Evolutionary conservation across 2,888 invertebrate genomes (phyloP).

Genomic region (Tetranychus piercei): DNA sequence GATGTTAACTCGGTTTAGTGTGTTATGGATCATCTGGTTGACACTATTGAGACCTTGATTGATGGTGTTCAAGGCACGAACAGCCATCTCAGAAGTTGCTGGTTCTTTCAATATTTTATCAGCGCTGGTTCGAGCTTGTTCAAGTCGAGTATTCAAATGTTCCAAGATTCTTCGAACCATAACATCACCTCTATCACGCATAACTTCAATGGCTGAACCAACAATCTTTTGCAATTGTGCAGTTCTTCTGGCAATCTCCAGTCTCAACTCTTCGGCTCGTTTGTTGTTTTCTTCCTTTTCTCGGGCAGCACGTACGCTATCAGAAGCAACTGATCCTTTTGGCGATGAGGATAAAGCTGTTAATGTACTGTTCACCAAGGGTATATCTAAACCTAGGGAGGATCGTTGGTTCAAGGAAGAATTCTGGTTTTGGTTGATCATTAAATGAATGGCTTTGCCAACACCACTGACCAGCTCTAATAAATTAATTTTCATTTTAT

Average conservation of each 20-base stretch:
- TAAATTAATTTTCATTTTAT: slow-evolving; percentile 15
- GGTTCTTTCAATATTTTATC: slow-evolving; percentile 23
- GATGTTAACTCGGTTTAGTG: slow-evolving; percentile 20
- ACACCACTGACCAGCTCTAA: slow-evolving; percentile 16
- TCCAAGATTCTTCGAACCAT: slow-evolving; percentile 18
- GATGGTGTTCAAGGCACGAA: slow-evolving; percentile 19
- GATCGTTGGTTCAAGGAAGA: not conserved
- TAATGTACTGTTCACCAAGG: not conserved
- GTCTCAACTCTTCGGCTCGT: slow-evolving; percentile 18
- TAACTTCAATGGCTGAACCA: slow-evolving; percentile 19
- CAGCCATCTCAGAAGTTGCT: slow-evolving; percentile 19
- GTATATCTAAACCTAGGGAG: not conserved
- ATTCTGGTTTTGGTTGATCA: slow-evolving; percentile 11
- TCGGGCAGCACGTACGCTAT: not conserved
- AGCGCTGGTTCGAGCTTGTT: slow-evolving; percentile 19
- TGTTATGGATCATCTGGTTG: slow-evolving; percentile 13
- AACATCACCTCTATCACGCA: slow-evolving; percentile 20
- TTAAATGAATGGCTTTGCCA: slow-evolving; percentile 17
- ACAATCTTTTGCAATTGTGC: slow-evolving; percentile 21
- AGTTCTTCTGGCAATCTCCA: slow-evolving; percentile 18
- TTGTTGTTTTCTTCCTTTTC: slow-evolving; percentile 16
- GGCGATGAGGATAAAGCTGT: not conserved
- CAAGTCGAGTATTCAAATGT: slow-evolving; percentile 18
- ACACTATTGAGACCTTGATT: slow-evolving; percentile 21
- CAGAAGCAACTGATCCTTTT: not conserved